phyloP scores from a whole-genome alignment of 2,797 vertebrate genomes.

The Myotis planiceps region DNA sequence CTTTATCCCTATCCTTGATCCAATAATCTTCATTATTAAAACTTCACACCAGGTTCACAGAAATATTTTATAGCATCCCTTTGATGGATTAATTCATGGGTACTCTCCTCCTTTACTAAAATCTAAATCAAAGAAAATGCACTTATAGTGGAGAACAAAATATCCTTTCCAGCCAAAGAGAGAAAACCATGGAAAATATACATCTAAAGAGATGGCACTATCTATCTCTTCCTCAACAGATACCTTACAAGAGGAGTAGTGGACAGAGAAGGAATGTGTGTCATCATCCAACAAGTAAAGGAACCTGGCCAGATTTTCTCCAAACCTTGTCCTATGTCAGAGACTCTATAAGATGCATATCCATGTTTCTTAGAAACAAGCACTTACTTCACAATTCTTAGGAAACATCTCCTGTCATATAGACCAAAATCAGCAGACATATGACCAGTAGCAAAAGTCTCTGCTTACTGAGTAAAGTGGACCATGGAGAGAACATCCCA shows the following conservation, averaged over 20 bases:
- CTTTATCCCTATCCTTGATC: not conserved
- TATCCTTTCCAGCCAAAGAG: not conserved
- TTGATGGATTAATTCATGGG: slow-evolving; percentile 49
- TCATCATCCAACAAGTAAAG: not conserved
- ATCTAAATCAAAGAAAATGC: slow-evolving; percentile 46
- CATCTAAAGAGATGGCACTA: not conserved
- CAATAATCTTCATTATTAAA: slow-evolving; percentile 63
- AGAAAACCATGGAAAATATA: not conserved
- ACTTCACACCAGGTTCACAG: slow-evolving; percentile 25
- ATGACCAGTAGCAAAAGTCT: not conserved
- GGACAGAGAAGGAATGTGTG: not conserved
- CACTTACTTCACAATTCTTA: not conserved
- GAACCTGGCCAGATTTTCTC: not conserved
- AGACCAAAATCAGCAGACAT: not conserved
- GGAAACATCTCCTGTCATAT: not conserved
- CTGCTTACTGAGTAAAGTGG: not conserved
- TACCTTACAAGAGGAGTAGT: not conserved
- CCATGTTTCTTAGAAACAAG: not conserved
- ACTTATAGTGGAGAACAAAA: slow-evolving; percentile 1
- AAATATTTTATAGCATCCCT: slow-evolving; percentile 48
- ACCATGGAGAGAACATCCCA: not conserved
- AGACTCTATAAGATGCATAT: not conserved
- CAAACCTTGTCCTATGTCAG: not conserved
- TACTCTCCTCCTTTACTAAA: slow-evolving; percentile 40
- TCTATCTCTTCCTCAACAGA: not conserved